phyloP scores from a whole-genome alignment of 1,140 invertebrate genomes.

The Eurosta solidaginis region DNA sequence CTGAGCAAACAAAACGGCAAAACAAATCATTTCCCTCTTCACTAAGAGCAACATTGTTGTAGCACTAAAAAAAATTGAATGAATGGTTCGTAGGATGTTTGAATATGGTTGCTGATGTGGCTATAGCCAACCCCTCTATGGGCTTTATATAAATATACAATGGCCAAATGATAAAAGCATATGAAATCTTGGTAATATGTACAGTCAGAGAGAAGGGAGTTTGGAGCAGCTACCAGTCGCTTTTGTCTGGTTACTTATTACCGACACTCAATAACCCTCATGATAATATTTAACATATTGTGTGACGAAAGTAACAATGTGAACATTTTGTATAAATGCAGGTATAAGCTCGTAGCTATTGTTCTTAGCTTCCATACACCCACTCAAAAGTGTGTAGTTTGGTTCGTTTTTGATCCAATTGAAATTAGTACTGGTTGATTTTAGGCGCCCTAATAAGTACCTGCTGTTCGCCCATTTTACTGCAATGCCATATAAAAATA shows the following conservation, averaged over 20 bases:
- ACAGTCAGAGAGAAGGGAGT: neutral
- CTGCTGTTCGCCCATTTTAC: too few relatives aligned
- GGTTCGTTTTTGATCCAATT: too few relatives aligned
- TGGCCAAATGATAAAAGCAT: neutral
- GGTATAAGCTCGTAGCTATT: too few relatives aligned
- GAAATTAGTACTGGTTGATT: too few relatives aligned
- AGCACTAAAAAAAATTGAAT: neutral
- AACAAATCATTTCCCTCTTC: conserved; percentile 60
- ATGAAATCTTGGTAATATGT: neutral
- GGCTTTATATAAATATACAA: too few relatives aligned
- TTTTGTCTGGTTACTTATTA: conserved; percentile 42
- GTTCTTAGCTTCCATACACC: too few relatives aligned
- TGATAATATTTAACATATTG: conserved; percentile 37
- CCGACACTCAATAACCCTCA: conserved; percentile 60
- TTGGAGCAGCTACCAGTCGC: neutral
- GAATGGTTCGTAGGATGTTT: neutral
- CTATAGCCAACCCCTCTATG: neutral
- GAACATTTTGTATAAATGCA: neutral
- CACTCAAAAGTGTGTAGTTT: neutral
- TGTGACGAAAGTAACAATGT: neutral
- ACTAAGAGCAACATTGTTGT: conserved; percentile 43
- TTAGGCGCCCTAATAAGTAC: too few relatives aligned
- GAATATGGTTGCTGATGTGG: too few relatives aligned
- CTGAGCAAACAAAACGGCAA: conserved; percentile 29
- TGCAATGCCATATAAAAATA: too few relatives aligned